Evolutionary conservation across 2,888 invertebrate species (phyloP).

Genomic region (Teinopalpus imperialis): DNA sequence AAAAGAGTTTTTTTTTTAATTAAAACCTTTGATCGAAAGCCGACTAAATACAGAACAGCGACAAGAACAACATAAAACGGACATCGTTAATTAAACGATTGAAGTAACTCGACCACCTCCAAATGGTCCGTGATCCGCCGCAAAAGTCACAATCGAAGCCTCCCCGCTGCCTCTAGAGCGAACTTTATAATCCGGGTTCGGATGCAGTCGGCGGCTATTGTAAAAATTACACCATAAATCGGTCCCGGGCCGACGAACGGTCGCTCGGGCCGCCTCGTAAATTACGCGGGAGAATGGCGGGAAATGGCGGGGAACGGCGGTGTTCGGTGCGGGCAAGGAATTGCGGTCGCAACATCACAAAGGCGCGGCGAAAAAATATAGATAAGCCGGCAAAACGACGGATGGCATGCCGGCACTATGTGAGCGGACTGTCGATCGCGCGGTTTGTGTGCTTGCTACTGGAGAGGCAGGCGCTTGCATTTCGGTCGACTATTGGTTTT

Average conservation of each 20-base stretch:
- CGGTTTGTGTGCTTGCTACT: background rate
- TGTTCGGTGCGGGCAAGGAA: slow-evolving; percentile 44
- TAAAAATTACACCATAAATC: slow-evolving; percentile 75
- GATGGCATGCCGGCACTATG: slow-evolving; percentile 29
- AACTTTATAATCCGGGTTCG: slow-evolving; percentile 48
- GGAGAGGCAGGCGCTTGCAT: slow-evolving; percentile 7
- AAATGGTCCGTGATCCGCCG: slow-evolving; percentile 12
- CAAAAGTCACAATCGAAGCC: slow-evolving; percentile 25
- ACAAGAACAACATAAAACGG: slow-evolving; percentile 8
- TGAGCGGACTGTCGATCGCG: slow-evolving; percentile 11
- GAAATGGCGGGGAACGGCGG: slow-evolving; percentile 26
- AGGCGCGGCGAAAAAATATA: slow-evolving; percentile 67
- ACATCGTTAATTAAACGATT: slow-evolving; percentile 22
- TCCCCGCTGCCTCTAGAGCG: slow-evolving; percentile 22
- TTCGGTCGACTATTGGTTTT: too few relatives aligned
- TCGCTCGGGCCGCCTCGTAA: slow-evolving; percentile 36
- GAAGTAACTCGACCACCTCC: slow-evolving; percentile 18
- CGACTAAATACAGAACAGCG: slow-evolving; percentile 6
- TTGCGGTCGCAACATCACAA: slow-evolving; percentile 62
- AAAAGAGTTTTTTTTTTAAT: slow-evolving; percentile 4
- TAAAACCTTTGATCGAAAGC: slow-evolving; percentile 4
- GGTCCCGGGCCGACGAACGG: slow-evolving; percentile 53
- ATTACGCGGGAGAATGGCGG: slow-evolving; percentile 35
- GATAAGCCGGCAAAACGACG: slow-evolving; percentile 42
- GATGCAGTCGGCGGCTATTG: slow-evolving; percentile 45